A percentile compares a stretch with the other conserved stretches of the same genome.
phyloP scores from a whole-genome alignment of 1,140 invertebrate species.

The Harlomillsia oculata region DNA sequence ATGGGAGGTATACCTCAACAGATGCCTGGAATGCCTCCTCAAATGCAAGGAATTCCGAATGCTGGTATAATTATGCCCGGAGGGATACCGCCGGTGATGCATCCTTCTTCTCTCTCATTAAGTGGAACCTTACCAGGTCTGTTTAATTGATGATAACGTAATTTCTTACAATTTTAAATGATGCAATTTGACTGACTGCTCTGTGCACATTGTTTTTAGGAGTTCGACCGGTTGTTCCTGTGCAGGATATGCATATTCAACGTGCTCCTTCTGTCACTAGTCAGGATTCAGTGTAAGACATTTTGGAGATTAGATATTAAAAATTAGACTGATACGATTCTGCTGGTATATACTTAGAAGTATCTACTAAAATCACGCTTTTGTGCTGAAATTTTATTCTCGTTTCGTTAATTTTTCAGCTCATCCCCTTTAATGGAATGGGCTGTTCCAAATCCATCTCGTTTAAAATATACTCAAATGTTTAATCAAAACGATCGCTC shows the following conservation, averaged over 20 bases:
- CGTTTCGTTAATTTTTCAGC: slow-evolving; percentile 7
- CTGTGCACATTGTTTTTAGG: not conserved
- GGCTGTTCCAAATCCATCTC: slow-evolving; percentile 78
- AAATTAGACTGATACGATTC: no score
- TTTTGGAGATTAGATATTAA: no score
- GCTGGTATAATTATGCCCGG: not conserved
- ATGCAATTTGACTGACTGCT: no score
- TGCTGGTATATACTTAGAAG: no score
- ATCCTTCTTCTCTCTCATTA: slow-evolving; percentile 8
- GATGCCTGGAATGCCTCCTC: slow-evolving; percentile 21
- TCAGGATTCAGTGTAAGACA: slow-evolving; percentile 37
- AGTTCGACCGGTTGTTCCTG: not conserved
- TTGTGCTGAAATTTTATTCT: no score
- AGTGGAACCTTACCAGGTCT: no score
- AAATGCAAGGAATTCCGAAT: slow-evolving; percentile 37
- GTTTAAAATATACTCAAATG: slow-evolving; percentile 87
- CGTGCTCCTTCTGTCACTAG: slow-evolving; percentile 37
- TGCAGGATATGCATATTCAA: slow-evolving; percentile 10
- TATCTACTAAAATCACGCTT: no score
- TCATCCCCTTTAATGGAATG: slow-evolving; percentile 50
- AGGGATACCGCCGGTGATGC: slow-evolving; percentile 3
- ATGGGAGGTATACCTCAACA: slow-evolving; percentile 29
- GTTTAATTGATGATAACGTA: no score
- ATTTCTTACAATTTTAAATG: no score
- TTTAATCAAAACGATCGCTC: slow-evolving; percentile 86